A percentile compares a stretch with the other conserved stretches of the same genome.
Evolutionary conservation across 2,113 vertebrate genomes (phyloP).

Genomic region (rabbit (Oryctolagus cuniculus)): DNA sequence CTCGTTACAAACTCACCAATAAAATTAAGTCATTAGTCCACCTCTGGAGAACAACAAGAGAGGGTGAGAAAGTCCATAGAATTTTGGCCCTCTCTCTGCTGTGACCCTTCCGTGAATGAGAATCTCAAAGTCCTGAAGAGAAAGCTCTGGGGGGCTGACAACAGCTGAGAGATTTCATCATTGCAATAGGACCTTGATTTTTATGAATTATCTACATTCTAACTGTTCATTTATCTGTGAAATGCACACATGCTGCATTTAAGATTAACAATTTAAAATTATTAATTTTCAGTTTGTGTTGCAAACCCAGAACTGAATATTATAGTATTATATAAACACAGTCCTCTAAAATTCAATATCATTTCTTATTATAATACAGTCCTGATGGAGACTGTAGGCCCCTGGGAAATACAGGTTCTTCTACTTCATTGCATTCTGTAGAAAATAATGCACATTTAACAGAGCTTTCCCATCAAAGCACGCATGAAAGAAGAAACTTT

Average conservation of each 20-base stretch:
- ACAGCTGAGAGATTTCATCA: background rate
- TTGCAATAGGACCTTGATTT: background rate
- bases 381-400: background rate
- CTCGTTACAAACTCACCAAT: background rate
- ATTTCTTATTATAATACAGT: background rate
- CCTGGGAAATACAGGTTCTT: constrained; percentile 24
- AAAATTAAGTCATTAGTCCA: background rate
- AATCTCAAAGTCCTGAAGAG: background rate
- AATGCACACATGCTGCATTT: background rate
- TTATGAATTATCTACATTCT: background rate
- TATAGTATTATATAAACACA: background rate
- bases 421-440: background rate
- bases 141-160: background rate
- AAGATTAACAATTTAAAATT: background rate
- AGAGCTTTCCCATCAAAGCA: background rate
- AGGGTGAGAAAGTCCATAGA: background rate
- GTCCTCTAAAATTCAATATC: background rate
- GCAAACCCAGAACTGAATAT: background rate
- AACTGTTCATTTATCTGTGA: background rate
- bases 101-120: background rate
- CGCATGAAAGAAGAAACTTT: background rate
- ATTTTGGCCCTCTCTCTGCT: background rate
- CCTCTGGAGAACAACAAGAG: background rate
- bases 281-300: constrained; percentile 36
- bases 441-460: background rate